Base-by-base conservation (phyloP, 2,797 vertebrate genomes). In the Telmatherina bonti region DNA sequence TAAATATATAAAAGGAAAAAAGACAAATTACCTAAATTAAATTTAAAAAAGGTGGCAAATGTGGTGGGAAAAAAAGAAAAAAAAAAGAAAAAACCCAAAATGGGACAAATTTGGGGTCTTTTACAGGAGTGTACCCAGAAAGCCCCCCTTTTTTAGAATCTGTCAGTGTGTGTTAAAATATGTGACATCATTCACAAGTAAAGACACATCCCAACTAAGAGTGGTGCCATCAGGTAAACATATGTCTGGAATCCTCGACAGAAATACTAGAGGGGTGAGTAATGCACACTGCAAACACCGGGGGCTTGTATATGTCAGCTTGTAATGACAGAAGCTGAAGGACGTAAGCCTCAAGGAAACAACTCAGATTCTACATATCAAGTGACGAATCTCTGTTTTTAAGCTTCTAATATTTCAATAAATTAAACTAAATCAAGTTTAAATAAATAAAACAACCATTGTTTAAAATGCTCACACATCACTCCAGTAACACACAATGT, bases 221-320 rank as follows among this genome's bases (percentile, higher is more conserved):
- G 35, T 1, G 0, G 43, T 55, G 72, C 69, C 62, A 76, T 76
- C 83, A 79, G 60, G 77, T 26, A 78, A 69, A 81, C 51, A 76
- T 74, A 82, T 62, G 81, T 82, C 67, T 85, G 87, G 81, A 84
- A 83, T 77, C 76, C 55, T 78, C 71, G 47, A 36, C 18, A 72
- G 73, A 84, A 83, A 91, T 87, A 73, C 64, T 81, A 31, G 61
- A 70, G 51, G 33, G 38, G 26, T 91, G 88, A 91, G 89, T 88
- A 89, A 90, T 87, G 78, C 75, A 59, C 47, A 62, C 9, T 53
- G 59, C 41, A 63, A 82, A 80, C 55, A 74, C 64, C 67, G 41
- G 26, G 31, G 67, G 65, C 59, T 73, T 62, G 72, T 35, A 72
- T 72, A 13, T n/a, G 47, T 72, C 82, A 52, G 27, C 52, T 65